These are phyloP conservation scores for Macrocentrus cingulum DNA, from an alignment of 1,140 invertebrate species.

Conservation along the genomic window DNA sequence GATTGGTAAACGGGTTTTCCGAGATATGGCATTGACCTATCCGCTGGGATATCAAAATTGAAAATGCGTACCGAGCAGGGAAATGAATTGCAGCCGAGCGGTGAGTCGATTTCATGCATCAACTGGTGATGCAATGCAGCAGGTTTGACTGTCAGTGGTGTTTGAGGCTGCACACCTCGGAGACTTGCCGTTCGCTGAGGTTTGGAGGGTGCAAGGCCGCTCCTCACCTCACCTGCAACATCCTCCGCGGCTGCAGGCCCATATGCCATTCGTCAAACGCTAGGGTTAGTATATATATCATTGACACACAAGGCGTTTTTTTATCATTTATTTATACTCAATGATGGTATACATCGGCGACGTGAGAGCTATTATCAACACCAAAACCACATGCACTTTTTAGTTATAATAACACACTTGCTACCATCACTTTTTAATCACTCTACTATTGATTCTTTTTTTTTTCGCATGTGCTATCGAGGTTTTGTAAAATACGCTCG, in stretches of 20 bases:
- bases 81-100: slow-evolving; percentile 41
- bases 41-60: no score
- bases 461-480: no score
- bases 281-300: slow-evolving; percentile 52
- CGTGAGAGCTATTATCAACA: slow-evolving; percentile 27
- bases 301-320: slow-evolving; percentile 54
- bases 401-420: no score
- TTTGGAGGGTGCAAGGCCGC: slow-evolving; percentile 73
- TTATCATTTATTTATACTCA: slow-evolving; percentile 1
- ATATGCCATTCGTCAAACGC: slow-evolving; percentile 55
- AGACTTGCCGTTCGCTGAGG: slow-evolving; percentile 78
- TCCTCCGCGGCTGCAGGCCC: slow-evolving; percentile 59
- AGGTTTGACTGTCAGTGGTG: no score
- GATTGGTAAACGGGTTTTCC: no score
- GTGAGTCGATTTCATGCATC: no score
- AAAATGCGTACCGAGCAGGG: no score
- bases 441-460: no score
- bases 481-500: no score
- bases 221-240: slow-evolving; percentile 73
- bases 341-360: not conserved
- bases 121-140: no score
- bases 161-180: slow-evolving; percentile 9
- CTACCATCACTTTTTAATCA: no score
- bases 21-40: no score
- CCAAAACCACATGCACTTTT: slow-evolving; percentile 10